These are phyloP conservation scores for Lucilia cuprina DNA, from an alignment of 1,140 invertebrate genomes.

Conservation along the genomic window DNA sequence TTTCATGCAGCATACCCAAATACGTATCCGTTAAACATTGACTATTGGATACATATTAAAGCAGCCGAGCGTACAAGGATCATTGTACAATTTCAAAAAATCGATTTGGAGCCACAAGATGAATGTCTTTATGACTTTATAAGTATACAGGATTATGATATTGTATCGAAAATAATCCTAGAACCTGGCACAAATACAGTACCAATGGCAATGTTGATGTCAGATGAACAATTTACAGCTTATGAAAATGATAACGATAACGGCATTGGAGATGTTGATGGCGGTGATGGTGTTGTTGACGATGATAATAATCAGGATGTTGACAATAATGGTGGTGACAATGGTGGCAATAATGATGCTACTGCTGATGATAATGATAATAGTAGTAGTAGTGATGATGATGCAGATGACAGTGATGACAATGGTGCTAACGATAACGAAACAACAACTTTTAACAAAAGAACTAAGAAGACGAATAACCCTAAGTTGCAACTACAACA, in stretches of 20 bases:
- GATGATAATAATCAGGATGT: not conserved
- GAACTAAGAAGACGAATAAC: not conserved
- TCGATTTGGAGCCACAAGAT: conserved; percentile 76
- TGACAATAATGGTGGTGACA: not conserved
- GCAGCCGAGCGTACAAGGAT: conserved; percentile 70
- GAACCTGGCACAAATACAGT: conserved; percentile 41
- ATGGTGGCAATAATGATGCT: too few relatives aligned
- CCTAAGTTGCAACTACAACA: not conserved
- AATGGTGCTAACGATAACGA: conserved; percentile 17
- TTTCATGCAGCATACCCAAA: conserved; percentile 68
- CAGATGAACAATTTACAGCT: conserved; percentile 29
- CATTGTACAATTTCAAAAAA: conserved; percentile 70
- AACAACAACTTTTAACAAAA: not conserved
- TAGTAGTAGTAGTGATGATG: not conserved
- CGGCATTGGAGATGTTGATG: not conserved
- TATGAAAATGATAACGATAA: conserved; percentile 21
- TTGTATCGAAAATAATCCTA: conserved; percentile 40
- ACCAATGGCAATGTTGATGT: conserved; percentile 43
- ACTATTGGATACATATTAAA: conserved; percentile 70
- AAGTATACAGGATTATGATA: conserved; percentile 42
- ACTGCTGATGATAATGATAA: not conserved
- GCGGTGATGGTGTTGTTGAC: not conserved
- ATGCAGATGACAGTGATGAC: not conserved
- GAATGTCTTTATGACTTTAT: conserved; percentile 82
- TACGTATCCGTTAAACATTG: conserved; percentile 73